These are phyloP conservation scores for Vulpes vulpes DNA, from an alignment of 2,113 vertebrate species.

Conservation along the genomic window DNA sequence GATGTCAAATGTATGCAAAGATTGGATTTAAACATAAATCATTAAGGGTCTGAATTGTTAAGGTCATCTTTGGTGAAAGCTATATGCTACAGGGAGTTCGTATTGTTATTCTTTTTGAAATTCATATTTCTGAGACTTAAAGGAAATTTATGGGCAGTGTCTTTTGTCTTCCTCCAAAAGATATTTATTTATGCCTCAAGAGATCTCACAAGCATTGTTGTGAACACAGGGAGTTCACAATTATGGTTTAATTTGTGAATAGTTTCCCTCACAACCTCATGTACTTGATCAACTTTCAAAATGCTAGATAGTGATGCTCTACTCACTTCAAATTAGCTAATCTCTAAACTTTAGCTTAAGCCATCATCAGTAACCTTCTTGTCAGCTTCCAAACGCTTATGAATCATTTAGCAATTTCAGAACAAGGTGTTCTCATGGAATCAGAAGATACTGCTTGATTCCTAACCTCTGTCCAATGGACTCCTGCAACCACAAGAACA, in stretches of 20 bases:
- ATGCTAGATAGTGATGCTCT: background rate
- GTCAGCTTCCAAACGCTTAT: background rate
- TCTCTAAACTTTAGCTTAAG: slow-evolving; percentile 17
- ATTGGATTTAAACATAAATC: slow-evolving; percentile 39
- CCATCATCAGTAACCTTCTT: background rate
- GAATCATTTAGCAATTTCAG: background rate
- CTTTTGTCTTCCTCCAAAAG: background rate
- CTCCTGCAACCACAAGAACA: background rate
- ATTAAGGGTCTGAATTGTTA: background rate
- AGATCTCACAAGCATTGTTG: slow-evolving; percentile 28
- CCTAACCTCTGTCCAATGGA: background rate
- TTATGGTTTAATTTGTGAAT: slow-evolving; percentile 41
- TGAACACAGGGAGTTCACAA: slow-evolving; percentile 15
- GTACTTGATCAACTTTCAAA: slow-evolving; percentile 49
- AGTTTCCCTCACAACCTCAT: background rate
- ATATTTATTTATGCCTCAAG: slow-evolving; percentile 53
- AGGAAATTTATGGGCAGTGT: background rate
- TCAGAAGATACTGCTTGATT: background rate
- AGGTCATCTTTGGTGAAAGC: slow-evolving; percentile 47
- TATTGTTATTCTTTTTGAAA: slow-evolving; percentile 37
- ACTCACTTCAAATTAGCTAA: background rate
- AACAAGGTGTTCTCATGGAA: background rate
- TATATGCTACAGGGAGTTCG: background rate
- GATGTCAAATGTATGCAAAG: slow-evolving; percentile 51
- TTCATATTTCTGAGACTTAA: slow-evolving; percentile 17